Percentiles rank a stretch among this genome's conserved stretches.
phyloP scores from a whole-genome alignment of 2,113 vertebrate genomes.

The Nestor notabilis region DNA sequence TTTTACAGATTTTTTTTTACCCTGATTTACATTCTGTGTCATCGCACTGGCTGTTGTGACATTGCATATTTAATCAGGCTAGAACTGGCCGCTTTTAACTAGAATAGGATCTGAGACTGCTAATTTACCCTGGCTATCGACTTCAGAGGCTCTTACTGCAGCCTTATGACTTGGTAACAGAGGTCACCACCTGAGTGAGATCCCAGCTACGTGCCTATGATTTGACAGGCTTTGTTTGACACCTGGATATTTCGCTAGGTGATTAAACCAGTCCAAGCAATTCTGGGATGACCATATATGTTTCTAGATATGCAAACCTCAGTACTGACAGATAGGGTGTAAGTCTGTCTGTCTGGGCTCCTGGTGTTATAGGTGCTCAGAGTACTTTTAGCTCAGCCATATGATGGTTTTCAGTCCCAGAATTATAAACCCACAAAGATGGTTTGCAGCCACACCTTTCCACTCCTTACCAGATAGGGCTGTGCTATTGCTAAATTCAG shows the following conservation, averaged over 20 bases:
- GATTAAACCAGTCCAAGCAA: background rate
- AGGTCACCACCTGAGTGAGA: background rate
- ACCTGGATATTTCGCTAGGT: background rate
- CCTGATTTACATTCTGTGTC: conserved; percentile 56
- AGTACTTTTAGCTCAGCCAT: background rate
- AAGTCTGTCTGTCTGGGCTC: background rate
- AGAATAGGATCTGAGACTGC: conserved; percentile 17
- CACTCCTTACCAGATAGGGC: background rate
- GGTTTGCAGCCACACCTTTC: background rate
- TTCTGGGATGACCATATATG: background rate
- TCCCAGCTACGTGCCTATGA: background rate
- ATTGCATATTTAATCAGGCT: conserved; percentile 55
- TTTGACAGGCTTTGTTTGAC: background rate
- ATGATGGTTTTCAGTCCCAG: background rate
- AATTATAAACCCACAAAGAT: background rate
- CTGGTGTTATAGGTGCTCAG: background rate
- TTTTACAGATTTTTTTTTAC: background rate
- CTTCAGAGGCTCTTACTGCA: conserved; percentile 1
- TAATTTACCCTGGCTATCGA: conserved; percentile 21
- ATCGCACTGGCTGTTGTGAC: conserved; percentile 44
- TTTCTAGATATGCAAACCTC: background rate
- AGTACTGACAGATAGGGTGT: background rate
- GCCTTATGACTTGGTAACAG: background rate
- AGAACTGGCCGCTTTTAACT: conserved; percentile 6
- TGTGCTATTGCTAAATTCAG: background rate